A percentile compares a stretch with the other conserved stretches of the same genome.
Conservation (phyloP, 2,113 vertebrate genomes). For the Trogon melanurus region DNA sequence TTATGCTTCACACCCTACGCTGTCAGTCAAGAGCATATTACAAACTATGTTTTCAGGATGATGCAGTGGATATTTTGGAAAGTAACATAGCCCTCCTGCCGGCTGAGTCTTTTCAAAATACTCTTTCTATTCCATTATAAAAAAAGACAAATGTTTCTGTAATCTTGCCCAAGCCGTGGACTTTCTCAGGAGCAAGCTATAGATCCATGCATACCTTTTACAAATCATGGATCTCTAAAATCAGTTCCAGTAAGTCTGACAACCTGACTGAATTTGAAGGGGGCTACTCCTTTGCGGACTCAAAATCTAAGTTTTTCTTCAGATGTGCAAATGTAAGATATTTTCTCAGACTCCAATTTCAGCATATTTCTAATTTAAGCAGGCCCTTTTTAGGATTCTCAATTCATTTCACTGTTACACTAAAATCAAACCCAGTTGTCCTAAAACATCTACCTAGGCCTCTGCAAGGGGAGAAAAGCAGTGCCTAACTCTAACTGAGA, state of each 20-base stretch:
- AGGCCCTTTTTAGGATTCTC: neutral
- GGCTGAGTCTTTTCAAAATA: neutral
- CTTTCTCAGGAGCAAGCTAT: neutral
- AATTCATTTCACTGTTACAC: neutral
- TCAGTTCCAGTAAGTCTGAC: neutral
- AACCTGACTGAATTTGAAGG: neutral
- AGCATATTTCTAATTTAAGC: neutral
- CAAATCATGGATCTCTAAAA: neutral
- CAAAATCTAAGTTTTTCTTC: neutral
- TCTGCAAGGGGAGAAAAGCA: neutral
- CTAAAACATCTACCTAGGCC: neutral
- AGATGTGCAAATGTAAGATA: neutral
- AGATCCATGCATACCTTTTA: rapidly evolving
- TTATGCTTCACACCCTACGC: conserved; percentile 43
- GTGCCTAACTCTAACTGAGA: neutral
- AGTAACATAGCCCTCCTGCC: neutral
- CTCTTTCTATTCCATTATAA: neutral
- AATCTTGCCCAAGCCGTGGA: neutral
- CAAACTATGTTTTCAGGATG: conserved; percentile 34
- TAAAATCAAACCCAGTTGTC: neutral
- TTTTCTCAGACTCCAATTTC: neutral
- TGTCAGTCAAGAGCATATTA: conserved; percentile 38
- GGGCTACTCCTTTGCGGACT: neutral
- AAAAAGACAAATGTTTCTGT: neutral
- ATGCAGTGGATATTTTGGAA: conserved; percentile 52